Evolutionary conservation across 2,888 invertebrate genomes (phyloP).

Genomic region (Hipparchia sbordonii): DNA sequence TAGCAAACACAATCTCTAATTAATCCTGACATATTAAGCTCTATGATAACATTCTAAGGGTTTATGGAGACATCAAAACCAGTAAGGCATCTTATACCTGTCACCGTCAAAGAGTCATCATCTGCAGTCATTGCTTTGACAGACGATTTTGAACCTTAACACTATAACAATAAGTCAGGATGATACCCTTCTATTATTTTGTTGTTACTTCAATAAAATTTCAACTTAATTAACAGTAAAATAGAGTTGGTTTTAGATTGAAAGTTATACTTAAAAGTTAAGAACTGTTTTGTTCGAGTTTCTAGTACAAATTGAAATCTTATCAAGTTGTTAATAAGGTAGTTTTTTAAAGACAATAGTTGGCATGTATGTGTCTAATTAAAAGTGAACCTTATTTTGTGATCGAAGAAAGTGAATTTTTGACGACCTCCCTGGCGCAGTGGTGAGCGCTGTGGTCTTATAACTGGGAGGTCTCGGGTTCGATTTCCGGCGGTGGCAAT

Average conservation of each 20-base stretch:
- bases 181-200: background rate
- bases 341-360: background rate
- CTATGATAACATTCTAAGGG: conserved; percentile 51
- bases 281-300: background rate
- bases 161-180: conserved; percentile 2
- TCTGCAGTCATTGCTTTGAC: conserved; percentile 16
- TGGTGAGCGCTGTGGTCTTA: too few relatives aligned
- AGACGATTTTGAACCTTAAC: conserved; percentile 43
- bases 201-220: background rate
- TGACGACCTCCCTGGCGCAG: too few relatives aligned
- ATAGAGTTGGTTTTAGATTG: background rate
- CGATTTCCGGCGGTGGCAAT: too few relatives aligned
- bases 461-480: too few relatives aligned
- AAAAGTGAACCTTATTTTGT: conserved; percentile 5
- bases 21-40: conserved; percentile 42
- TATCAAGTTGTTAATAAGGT: background rate
- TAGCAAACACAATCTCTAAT: conserved; percentile 40
- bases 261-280: background rate
- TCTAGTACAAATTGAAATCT: background rate
- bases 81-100: conserved; percentile 64
- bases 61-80: conserved; percentile 68
- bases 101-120: conserved; percentile 49
- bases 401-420: too few relatives aligned
- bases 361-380: conserved; percentile 10
- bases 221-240: background rate